Percentiles rank a stretch among this genome's conserved stretches.
These are phyloP conservation scores for Melolontha melolontha DNA, from an alignment of 2,888 invertebrate genomes.

Conservation along the genomic window DNA sequence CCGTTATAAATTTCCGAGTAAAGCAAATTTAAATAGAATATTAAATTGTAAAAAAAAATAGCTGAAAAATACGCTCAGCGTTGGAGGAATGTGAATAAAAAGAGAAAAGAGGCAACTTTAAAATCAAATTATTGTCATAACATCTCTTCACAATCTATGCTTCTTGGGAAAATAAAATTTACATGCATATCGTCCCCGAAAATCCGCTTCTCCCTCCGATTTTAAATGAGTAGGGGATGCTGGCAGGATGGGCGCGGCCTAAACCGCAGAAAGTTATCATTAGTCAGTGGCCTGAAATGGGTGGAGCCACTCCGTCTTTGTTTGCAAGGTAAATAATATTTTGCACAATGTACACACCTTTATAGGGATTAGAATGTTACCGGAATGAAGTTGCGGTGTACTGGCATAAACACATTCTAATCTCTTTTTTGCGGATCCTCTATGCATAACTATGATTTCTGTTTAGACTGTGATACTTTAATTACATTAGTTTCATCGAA, in stretches of 20 bases:
- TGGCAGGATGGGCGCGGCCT: slow-evolving; percentile 55
- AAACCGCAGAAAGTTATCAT: slow-evolving; percentile 61
- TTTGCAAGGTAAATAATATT: slow-evolving; percentile 80
- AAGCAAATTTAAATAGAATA: too few relatives aligned
- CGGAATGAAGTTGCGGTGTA: slow-evolving; percentile 63
- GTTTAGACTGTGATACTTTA: slow-evolving; percentile 61
- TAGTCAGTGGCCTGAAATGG: slow-evolving; percentile 65
- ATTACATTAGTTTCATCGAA: slow-evolving; percentile 60
- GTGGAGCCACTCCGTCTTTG: slow-evolving; percentile 64
- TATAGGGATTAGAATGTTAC: slow-evolving; percentile 62
- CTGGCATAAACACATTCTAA: slow-evolving; percentile 55
- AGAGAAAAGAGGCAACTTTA: slow-evolving; percentile 12
- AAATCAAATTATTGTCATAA: slow-evolving; percentile 45
- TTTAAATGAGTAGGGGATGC: slow-evolving; percentile 37
- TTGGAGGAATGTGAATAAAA: slow-evolving; percentile 10
- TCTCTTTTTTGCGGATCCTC: slow-evolving; percentile 55
- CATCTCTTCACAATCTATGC: slow-evolving; percentile 42
- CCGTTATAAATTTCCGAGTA: too few relatives aligned
- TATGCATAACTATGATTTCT: slow-evolving; percentile 65
- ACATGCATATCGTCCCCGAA: slow-evolving; percentile 55
- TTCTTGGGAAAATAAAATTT: slow-evolving; percentile 42
- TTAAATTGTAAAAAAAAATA: too few relatives aligned
- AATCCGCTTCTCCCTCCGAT: slow-evolving; percentile 46
- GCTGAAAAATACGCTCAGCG: background rate
- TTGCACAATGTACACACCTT: slow-evolving; percentile 78